Evolutionary conservation across 2,888 invertebrate genomes (phyloP).

Genomic region (Nomada fabriciana): DNA sequence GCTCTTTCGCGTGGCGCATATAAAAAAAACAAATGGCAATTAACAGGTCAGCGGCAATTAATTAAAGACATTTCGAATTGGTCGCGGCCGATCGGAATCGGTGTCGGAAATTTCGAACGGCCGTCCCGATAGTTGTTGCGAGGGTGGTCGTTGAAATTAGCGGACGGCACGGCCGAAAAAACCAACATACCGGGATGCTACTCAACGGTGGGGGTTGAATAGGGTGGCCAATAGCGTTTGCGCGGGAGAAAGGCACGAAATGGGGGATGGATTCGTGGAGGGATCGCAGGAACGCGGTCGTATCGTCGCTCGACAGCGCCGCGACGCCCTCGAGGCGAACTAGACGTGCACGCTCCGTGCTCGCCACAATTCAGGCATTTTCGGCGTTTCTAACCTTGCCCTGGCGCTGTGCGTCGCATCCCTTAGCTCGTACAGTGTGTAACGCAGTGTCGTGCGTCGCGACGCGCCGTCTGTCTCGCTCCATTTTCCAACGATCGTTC

Average conservation of each 20-base stretch:
- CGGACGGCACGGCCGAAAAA: slow-evolving; percentile 40
- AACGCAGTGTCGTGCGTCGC: slow-evolving; percentile 55
- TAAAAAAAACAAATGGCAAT: slow-evolving; percentile 16
- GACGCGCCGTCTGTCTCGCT: slow-evolving; percentile 20
- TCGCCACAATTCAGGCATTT: slow-evolving; percentile 51
- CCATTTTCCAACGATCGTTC: slow-evolving; percentile 39
- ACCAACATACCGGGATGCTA: slow-evolving; percentile 43
- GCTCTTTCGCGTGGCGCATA: not conserved
- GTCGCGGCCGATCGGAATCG: not conserved
- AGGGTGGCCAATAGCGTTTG: slow-evolving; percentile 61
- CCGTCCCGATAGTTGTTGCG: slow-evolving; percentile 33
- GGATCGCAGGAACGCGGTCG: slow-evolving; percentile 68
- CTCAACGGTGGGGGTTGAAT: slow-evolving; percentile 38
- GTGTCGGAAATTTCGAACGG: slow-evolving; percentile 19
- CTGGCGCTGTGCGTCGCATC: slow-evolving; percentile 61
- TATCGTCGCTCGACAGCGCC: slow-evolving; percentile 78
- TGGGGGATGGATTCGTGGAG: slow-evolving; percentile 58
- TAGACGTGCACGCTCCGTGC: slow-evolving; percentile 60
- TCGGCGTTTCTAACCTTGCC: slow-evolving; percentile 70
- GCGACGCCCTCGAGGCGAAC: slow-evolving; percentile 74
- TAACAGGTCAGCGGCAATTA: not conserved
- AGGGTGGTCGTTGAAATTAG: slow-evolving; percentile 52
- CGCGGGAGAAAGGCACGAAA: slow-evolving; percentile 59
- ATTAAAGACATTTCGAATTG: not conserved
- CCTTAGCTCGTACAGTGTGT: slow-evolving; percentile 41